Conservation (phyloP, 1,140 invertebrate genomes). For the Macrotrachela quadricornifera region DNA sequence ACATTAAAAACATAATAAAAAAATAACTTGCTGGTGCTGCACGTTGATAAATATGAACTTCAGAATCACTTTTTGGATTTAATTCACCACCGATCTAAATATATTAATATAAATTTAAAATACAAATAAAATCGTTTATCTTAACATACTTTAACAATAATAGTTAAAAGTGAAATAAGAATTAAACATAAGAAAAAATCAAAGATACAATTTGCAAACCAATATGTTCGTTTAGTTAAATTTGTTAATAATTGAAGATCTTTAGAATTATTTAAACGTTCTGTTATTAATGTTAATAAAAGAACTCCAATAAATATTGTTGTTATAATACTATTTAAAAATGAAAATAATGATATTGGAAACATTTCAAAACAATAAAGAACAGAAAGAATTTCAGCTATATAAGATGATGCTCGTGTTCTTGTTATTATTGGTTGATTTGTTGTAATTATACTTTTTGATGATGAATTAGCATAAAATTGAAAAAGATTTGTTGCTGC, state of each 20-base stretch:
- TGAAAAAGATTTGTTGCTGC: no score
- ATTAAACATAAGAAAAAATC: neutral
- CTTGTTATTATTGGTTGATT: no score
- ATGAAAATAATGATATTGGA: slow-evolving; percentile 3
- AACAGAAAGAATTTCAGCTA: neutral
- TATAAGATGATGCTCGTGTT: neutral
- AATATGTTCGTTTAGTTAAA: neutral
- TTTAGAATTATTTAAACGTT: slow-evolving; percentile 4
- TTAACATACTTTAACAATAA: no score
- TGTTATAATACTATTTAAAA: slow-evolving; percentile 1
- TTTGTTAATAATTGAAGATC: slow-evolving; percentile 2
- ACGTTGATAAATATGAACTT: no score
- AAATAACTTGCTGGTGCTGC: no score
- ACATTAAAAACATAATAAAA: no score
- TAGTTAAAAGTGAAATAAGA: neutral
- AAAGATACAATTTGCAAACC: slow-evolving; percentile 5
- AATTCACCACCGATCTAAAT: no score
- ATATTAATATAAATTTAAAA: no score
- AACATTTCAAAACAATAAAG: slow-evolving; percentile 1
- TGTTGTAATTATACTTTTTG: no score
- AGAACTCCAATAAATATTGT: slow-evolving; percentile 1
- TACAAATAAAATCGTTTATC: no score
- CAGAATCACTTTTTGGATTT: no score
- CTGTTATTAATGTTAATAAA: neutral
- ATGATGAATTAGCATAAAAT: no score